Conservation (phyloP, 2,888 invertebrate genomes). For the Lagria hirta region DNA sequence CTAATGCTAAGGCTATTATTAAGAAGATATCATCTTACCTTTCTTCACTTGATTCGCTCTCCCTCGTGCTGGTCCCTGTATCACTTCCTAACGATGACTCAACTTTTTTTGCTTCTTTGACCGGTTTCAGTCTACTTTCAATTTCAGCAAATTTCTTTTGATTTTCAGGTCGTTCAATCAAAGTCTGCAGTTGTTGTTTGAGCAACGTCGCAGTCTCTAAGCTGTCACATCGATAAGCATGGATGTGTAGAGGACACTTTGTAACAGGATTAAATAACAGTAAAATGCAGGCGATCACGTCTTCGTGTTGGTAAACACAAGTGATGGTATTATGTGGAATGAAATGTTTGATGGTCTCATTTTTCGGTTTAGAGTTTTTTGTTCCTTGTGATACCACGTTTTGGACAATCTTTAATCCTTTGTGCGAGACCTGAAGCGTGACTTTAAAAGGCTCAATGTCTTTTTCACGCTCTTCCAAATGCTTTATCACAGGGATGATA, state of each 20-base stretch:
- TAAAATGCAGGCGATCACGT: conserved; percentile 91
- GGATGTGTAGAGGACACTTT: conserved; percentile 92
- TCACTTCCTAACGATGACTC: conserved; percentile 77
- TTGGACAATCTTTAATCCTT: conserved; percentile 93
- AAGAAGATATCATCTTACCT: no score
- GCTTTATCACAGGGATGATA: conserved; percentile 80
- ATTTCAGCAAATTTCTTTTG: conserved; percentile 83
- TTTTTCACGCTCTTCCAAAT: conserved; percentile 80
- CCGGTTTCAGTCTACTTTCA: conserved; percentile 61
- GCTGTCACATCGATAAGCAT: conserved; percentile 93
- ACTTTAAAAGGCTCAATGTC: conserved; percentile 88
- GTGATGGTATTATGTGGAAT: conserved; percentile 93
- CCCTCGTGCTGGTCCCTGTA: conserved; percentile 65
- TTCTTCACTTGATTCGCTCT: conserved; percentile 72
- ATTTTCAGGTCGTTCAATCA: conserved; percentile 82
- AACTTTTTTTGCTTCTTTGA: conserved; percentile 66
- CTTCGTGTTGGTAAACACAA: conserved; percentile 85
- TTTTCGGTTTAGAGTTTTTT: conserved; percentile 50
- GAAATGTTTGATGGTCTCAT: conserved; percentile 84
- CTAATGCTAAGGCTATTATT: no score
- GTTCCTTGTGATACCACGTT: conserved; percentile 49
- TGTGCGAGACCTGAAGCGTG: conserved; percentile 86
- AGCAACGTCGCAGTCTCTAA: conserved; percentile 89
- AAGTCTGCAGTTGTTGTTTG: conserved; percentile 78
- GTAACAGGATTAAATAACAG: conserved; percentile 93